A percentile compares a stretch with the other conserved stretches of the same genome.
Conservation (phyloP, 2,113 vertebrate species). For the Chaenocephalus aceratus region DNA sequence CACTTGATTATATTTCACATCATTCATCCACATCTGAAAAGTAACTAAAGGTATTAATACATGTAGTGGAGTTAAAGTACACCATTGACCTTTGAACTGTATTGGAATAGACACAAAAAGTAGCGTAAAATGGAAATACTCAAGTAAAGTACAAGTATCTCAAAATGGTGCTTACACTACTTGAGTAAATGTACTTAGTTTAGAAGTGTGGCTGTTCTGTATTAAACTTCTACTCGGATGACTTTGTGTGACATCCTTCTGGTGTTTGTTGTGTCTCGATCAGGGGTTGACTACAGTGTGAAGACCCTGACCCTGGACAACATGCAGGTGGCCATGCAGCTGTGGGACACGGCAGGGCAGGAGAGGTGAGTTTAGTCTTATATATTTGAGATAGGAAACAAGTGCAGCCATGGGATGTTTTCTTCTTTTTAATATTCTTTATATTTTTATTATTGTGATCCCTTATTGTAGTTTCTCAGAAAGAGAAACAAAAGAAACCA, state of each 20-base stretch:
- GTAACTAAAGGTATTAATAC: too few relatives aligned
- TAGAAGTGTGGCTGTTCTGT: too few relatives aligned
- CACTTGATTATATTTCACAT: too few relatives aligned
- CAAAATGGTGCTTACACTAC: too few relatives aligned
- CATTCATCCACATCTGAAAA: too few relatives aligned
- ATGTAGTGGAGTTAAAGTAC: too few relatives aligned
- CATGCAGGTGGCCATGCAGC: slow-evolving; percentile 88
- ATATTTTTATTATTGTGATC: not conserved
- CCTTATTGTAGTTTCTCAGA: not conserved
- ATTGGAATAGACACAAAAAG: too few relatives aligned
- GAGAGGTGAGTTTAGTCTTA: slow-evolving; percentile 82
- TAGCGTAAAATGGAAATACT: too few relatives aligned
- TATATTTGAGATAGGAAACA: not conserved
- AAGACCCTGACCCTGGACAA: slow-evolving; percentile 88
- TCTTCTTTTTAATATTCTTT: not conserved
- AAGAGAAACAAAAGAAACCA: not conserved
- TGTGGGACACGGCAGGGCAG: slow-evolving; percentile 96
- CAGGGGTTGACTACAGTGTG: slow-evolving; percentile 94
- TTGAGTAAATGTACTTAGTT: too few relatives aligned
- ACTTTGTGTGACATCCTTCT: not conserved
- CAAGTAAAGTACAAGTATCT: too few relatives aligned
- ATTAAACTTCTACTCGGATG: too few relatives aligned
- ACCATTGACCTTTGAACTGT: too few relatives aligned
- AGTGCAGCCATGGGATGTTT: not conserved
- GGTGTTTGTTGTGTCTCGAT: not conserved